Conservation (phyloP, 2,797 vertebrate genomes). For the Chiroxiphia lanceolata region DNA sequence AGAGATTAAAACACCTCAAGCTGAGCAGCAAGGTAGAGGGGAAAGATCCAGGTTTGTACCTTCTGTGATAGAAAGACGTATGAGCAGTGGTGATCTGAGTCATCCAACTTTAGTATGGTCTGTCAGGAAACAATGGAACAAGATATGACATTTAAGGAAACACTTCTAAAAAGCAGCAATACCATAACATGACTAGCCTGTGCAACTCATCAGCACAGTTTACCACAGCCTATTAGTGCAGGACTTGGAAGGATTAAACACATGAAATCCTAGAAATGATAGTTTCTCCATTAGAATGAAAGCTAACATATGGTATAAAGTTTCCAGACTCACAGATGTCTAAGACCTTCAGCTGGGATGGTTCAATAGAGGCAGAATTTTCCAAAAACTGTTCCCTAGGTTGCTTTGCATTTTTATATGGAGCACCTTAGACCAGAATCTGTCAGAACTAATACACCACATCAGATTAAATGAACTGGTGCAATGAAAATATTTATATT, state of each 20-base stretch:
- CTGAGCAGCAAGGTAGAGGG: accelerated
- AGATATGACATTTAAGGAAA: background rate
- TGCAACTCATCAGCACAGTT: slow-evolving; percentile 27
- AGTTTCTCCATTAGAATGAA: slow-evolving; percentile 37
- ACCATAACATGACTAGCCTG: slow-evolving; percentile 1
- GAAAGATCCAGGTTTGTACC: background rate
- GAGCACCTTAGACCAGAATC: slow-evolving; percentile 24
- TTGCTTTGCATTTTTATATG: slow-evolving; percentile 5
- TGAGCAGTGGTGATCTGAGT: background rate
- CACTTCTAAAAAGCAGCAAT: background rate
- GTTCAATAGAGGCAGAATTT: slow-evolving; percentile 37
- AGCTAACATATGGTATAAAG: slow-evolving; percentile 42
- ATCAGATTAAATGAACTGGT: slow-evolving; percentile 10
- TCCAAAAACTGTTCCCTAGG: slow-evolving; percentile 6
- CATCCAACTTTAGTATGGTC: background rate
- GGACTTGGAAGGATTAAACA: slow-evolving; percentile 20
- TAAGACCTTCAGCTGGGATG: slow-evolving; percentile 5
- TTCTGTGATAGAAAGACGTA: background rate
- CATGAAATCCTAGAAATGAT: slow-evolving; percentile 12
- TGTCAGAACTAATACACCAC: slow-evolving; percentile 16
- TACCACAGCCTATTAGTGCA: slow-evolving; percentile 1
- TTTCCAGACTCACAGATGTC: slow-evolving; percentile 43
- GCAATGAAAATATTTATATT: slow-evolving; percentile 22
- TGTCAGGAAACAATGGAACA: background rate
- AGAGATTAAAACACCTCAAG: background rate